A percentile compares a stretch with the other conserved stretches of the same genome.
These are phyloP conservation scores for Drosophila lacertosa DNA, from an alignment of 1,140 invertebrate species.

Conservation along the genomic window DNA sequence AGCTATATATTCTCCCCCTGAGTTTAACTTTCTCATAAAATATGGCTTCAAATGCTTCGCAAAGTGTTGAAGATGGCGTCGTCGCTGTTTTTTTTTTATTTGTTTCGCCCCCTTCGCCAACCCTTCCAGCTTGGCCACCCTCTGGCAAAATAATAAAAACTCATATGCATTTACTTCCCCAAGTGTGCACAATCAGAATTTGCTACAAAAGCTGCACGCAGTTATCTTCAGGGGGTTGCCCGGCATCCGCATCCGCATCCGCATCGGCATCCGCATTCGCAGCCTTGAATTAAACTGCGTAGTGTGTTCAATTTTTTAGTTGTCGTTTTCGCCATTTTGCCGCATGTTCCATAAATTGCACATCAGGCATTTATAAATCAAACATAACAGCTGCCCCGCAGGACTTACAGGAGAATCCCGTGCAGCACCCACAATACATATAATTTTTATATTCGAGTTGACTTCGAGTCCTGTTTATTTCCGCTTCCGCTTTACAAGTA, in stretches of 20 bases:
- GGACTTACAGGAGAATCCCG: background rate
- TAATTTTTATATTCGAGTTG: slow-evolving; percentile 37
- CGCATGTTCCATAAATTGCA: slow-evolving; percentile 61
- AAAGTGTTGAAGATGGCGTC: slow-evolving; percentile 30
- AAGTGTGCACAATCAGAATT: slow-evolving; percentile 15
- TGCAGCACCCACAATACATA: slow-evolving; percentile 22
- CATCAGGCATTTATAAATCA: slow-evolving; percentile 69
- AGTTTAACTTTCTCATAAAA: background rate
- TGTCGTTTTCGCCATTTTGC: slow-evolving; percentile 41
- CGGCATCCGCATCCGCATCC: background rate
- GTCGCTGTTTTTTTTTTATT: too few relatives aligned
- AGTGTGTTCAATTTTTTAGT: slow-evolving; percentile 16
- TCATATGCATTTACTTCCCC: slow-evolving; percentile 35
- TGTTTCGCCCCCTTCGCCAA: background rate
- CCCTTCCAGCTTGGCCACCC: slow-evolving; percentile 19
- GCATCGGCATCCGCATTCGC: background rate
- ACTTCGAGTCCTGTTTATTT: slow-evolving; percentile 39
- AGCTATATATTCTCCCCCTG: background rate
- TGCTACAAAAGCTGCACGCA: slow-evolving; percentile 9
- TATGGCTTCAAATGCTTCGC: slow-evolving; percentile 23
- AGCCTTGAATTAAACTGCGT: background rate
- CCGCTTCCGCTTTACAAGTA: slow-evolving; percentile 55
- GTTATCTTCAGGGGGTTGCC: slow-evolving; percentile 19
- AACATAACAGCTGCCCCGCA: slow-evolving; percentile 37
- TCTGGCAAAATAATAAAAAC: slow-evolving; percentile 20